Conservation (phyloP, 2,888 invertebrate species). For the Aphrophora alni region DNA sequence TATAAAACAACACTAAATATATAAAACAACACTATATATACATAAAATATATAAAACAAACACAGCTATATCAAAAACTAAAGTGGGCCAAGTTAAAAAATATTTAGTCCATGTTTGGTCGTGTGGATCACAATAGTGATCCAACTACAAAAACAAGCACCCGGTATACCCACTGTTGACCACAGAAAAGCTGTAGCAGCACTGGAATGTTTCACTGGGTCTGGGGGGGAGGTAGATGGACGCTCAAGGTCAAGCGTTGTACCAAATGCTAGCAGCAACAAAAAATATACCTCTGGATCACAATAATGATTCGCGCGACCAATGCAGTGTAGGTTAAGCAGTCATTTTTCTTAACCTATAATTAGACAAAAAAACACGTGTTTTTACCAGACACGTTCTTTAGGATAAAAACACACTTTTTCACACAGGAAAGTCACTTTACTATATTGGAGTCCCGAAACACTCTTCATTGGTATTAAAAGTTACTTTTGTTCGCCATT, state of each 20-base stretch:
- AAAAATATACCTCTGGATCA: slow-evolving; percentile 12
- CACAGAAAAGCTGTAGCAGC: background rate
- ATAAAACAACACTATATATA: no score
- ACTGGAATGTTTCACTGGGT: background rate
- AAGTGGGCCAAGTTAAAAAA: background rate
- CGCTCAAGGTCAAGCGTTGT: slow-evolving; percentile 10
- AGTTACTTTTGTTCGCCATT: no score
- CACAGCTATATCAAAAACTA: background rate
- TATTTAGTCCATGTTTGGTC: background rate
- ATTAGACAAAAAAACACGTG: no score
- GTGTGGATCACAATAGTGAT: slow-evolving; percentile 21
- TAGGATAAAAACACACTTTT: no score
- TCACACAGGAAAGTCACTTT: no score
- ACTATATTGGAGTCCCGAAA: no score
- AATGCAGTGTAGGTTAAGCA: slow-evolving; percentile 19
- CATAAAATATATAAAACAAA: background rate
- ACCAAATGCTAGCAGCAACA: slow-evolving; percentile 14
- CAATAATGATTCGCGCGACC: slow-evolving; percentile 10
- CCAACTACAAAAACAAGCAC: background rate
- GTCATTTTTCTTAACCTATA: no score
- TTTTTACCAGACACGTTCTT: no score
- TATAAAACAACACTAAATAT: no score
- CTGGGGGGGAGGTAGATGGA: slow-evolving; percentile 13
- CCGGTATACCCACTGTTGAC: background rate
- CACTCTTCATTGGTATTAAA: no score